phyloP scores from a whole-genome alignment of 2,888 invertebrate genomes.

The Pseudanteris insignis region DNA sequence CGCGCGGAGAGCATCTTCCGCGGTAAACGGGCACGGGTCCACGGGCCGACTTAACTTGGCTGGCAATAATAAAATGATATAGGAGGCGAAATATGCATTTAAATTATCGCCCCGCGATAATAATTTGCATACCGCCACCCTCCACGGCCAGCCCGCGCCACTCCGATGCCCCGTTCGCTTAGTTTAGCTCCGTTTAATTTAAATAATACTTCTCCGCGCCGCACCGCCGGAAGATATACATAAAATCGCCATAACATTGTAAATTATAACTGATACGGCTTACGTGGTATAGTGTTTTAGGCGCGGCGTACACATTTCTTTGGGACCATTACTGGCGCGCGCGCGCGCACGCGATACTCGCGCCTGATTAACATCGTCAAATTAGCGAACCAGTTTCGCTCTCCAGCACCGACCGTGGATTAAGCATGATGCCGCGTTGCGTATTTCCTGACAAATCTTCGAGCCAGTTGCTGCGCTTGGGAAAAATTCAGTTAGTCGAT shows the following conservation, averaged over 20 bases:
- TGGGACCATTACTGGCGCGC: conserved; percentile 49
- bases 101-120: conserved; percentile 67
- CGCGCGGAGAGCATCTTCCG: conserved; percentile 41
- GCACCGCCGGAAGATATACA: conserved; percentile 64
- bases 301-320: conserved; percentile 52
- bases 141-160: conserved; percentile 46
- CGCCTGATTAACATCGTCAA: conserved; percentile 41
- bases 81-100: conserved; percentile 67
- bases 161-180: conserved; percentile 60
- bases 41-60: conserved; percentile 61
- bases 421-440: conserved; percentile 9
- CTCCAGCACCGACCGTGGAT: conserved; percentile 8
- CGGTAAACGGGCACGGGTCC: conserved; percentile 55
- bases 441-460: background rate
- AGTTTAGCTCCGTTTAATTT: conserved; percentile 67
- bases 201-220: conserved; percentile 66
- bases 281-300: conserved; percentile 65
- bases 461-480: background rate
- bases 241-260: conserved; percentile 67
- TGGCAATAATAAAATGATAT: conserved; percentile 67
- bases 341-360: conserved; percentile 46
- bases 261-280: conserved; percentile 67
- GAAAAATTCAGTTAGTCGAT: no score
- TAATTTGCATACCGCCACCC: conserved; percentile 66
- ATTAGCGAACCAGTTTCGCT: conserved; percentile 31